These are phyloP conservation scores for Passer domesticus DNA, from an alignment of 2,113 vertebrate genomes.

Conservation along the genomic window DNA sequence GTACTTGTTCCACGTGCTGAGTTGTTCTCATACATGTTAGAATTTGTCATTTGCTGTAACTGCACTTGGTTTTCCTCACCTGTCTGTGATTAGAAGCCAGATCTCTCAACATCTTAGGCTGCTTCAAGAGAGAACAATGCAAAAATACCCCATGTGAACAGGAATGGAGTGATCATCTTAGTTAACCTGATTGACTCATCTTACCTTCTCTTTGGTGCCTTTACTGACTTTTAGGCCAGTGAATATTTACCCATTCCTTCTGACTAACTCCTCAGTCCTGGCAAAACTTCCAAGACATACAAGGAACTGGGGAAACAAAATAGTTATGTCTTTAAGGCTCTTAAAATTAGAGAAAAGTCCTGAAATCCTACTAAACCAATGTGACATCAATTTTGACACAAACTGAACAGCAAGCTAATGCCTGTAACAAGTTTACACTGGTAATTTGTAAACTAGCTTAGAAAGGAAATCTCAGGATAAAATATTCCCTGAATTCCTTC, in stretches of 20 bases:
- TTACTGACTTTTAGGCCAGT: neutral
- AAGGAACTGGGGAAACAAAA: neutral
- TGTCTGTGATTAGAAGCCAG: neutral
- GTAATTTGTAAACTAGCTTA: neutral
- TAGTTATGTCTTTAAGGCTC: neutral
- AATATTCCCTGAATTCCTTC: neutral
- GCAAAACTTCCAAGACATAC: neutral
- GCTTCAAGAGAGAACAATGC: neutral
- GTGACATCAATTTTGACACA: neutral
- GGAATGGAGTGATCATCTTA: neutral
- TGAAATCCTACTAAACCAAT: conserved; percentile 31
- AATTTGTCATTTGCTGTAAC: neutral
- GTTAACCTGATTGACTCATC: neutral
- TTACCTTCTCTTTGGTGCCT: neutral
- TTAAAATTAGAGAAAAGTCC: neutral
- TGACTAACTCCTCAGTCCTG: neutral
- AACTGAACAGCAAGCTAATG: neutral
- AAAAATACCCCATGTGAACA: neutral
- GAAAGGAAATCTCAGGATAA: neutral
- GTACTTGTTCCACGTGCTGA: neutral
- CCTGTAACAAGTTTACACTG: neutral
- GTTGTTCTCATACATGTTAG: neutral
- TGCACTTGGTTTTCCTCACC: neutral
- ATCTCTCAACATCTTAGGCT: neutral
- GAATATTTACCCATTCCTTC: neutral